phyloP scores from a whole-genome alignment of 2,113 vertebrate genomes.

The Platichthys stellatus region DNA sequence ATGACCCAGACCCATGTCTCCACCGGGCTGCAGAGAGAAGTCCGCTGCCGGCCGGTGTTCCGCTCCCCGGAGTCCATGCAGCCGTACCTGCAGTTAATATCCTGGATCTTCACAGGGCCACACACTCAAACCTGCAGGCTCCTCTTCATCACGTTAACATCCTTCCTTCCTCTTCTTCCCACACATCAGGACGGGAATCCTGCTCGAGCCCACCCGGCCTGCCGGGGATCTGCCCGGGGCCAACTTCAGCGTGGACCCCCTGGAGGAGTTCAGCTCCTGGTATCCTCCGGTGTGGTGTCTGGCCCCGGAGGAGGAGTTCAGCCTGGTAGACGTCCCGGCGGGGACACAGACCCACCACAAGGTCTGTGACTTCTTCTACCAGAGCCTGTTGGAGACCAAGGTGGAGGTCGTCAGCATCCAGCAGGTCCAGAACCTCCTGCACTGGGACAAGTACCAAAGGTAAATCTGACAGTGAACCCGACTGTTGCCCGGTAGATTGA shows the following conservation, averaged over 20 bases:
- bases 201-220: not conserved
- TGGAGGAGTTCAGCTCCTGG: slow-evolving; percentile 68
- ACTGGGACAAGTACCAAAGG: slow-evolving; percentile 79
- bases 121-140: no score
- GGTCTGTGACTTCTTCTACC: slow-evolving; percentile 49
- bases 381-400: slow-evolving; percentile 51
- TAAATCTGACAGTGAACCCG: not conserved
- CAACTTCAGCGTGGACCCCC: slow-evolving; percentile 65
- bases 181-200: slow-evolving; percentile 52
- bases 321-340: slow-evolving; percentile 52
- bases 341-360: slow-evolving; percentile 20
- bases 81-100: slow-evolving; percentile 56
- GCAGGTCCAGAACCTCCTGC: slow-evolving; percentile 73
- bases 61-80: slow-evolving; percentile 44
- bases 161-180: not conserved
- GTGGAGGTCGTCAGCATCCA: slow-evolving; percentile 65
- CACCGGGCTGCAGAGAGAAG: slow-evolving; percentile 27
- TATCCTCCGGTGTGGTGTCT: slow-evolving; percentile 68
- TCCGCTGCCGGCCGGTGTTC: slow-evolving; percentile 62
- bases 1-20: slow-evolving; percentile 62
- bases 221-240: not conserved
- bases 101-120: not conserved
- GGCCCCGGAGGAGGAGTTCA: slow-evolving; percentile 39
- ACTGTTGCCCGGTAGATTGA: no score
- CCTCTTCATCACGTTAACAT: no score